Base-by-base conservation (phyloP, 2,113 vertebrate species). In the Mus pahari region DNA sequence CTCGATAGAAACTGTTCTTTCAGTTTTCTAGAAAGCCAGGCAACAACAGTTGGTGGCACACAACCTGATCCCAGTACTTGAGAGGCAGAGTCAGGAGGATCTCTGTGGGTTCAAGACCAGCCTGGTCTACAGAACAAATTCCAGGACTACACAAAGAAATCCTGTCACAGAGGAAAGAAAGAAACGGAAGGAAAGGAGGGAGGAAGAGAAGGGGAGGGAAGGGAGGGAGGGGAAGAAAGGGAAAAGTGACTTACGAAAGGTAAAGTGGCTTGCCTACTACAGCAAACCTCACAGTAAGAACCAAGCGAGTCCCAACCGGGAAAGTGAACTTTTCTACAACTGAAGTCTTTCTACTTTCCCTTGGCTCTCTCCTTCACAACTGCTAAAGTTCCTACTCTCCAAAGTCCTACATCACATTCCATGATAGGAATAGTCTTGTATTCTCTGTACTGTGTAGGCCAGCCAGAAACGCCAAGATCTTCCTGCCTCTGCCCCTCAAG, bases 261-360 rank as follows among this genome's bases (percentile, higher is more conserved):
- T 53, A 58, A 17, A 58, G 55, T 78, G 60, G 24, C 60, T 84
- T 93, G 66, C 71, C 75, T 19, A 64, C 82, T 58, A 89, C 20
- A 45, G 33, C 16, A 93, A 94, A 93, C 89, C 73, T 90, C 14
- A 82, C 11, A 22, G 31, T 42, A 83, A 95, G 53, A 94, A 50
- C 22, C 77, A 89, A 93, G 78, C 83, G 45, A 82, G 16, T n/a
- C 60, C 48, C 89, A 31, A 91, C 20, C 10, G 1, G 26, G 33
- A 58, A 82, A 82, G 33, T 12, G 4, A n/a, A 55, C 33, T 55
- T 60, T 62, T 78, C 68, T 73, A 82, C 64, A 71, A 96, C 64
- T 81, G 48, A 60, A 82, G 55, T 64, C 62, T 64, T 64, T 78
- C 16, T 53, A 36, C 31, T 36, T 33, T 33, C 77, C 31, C 77